A percentile compares a stretch with the other conserved stretches of the same genome.
phyloP scores from a whole-genome alignment of 2,797 vertebrate species.

The Pygocentrus nattereri region DNA sequence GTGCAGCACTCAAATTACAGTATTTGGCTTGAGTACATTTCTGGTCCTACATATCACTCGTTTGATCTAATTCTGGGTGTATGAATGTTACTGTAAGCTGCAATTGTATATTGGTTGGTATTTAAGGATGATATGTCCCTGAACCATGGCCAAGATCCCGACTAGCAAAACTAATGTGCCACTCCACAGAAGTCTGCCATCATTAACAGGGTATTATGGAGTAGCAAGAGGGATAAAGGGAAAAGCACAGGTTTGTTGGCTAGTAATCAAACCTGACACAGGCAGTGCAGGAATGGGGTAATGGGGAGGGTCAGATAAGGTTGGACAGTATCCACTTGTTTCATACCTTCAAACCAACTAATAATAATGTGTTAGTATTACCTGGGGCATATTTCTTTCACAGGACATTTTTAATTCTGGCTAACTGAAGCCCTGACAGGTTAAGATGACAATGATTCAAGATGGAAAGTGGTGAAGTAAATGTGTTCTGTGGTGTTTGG shows the following conservation, averaged over 20 bases:
- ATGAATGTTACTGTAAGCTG: not conserved
- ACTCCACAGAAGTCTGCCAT: conserved; percentile 16
- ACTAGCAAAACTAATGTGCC: conserved; percentile 36
- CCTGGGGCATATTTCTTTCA: too few species aligned
- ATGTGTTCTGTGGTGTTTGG: too few species aligned
- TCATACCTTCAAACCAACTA: too few species aligned
- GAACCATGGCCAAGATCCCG: conserved; percentile 1
- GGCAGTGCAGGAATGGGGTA: not conserved
- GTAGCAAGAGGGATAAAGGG: not conserved
- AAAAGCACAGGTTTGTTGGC: not conserved
- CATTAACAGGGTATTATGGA: conserved; percentile 22
- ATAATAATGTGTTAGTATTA: too few species aligned
- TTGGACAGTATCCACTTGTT: too few species aligned
- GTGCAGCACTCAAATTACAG: not conserved
- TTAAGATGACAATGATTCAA: too few species aligned
- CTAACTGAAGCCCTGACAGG: too few species aligned
- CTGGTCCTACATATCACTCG: not conserved
- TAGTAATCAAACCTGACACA: not conserved
- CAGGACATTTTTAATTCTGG: too few species aligned
- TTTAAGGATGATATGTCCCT: conserved; percentile 13
- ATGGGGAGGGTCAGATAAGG: too few species aligned
- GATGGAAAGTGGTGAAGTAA: too few species aligned
- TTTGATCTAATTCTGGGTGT: not conserved
- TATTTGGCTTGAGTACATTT: not conserved
- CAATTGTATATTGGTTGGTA: not conserved